Conservation (phyloP, 1,140 invertebrate species). For the Wiebesia pumilae region DNA sequence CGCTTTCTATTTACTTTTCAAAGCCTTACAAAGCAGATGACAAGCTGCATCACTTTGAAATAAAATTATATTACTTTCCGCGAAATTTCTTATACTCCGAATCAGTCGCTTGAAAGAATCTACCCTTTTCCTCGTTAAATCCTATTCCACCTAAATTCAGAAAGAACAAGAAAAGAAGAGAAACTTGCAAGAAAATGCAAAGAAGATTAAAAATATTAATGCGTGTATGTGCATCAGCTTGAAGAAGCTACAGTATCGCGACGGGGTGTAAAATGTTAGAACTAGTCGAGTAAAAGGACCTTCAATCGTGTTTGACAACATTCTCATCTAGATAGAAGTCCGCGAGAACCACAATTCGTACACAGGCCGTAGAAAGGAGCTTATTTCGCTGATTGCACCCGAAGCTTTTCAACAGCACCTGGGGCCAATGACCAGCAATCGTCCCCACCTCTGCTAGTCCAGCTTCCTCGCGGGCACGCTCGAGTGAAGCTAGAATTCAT, state of each 20-base stretch:
- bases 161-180: neutral
- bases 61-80: too few species aligned
- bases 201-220: neutral
- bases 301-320: constrained; percentile 43
- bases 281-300: constrained; percentile 8
- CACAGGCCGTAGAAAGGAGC: neutral
- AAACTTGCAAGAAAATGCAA: neutral
- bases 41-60: too few species aligned
- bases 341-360: neutral
- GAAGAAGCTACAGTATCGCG: neutral
- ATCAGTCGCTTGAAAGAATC: too few species aligned
- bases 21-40: too few species aligned
- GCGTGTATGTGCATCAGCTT: neutral
- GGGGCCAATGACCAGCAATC: constrained; percentile 47
- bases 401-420: neutral
- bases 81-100: too few species aligned
- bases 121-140: too few species aligned
- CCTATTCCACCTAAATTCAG: neutral
- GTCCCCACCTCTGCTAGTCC: neutral
- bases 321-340: neutral
- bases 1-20: too few species aligned
- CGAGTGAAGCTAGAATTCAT: too few species aligned
- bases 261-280: neutral
- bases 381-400: constrained; percentile 27
- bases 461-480: neutral